Evolutionary conservation across 2,797 vertebrate genomes (phyloP).

Genomic region (Phrynocephalus guinanensis): DNA sequence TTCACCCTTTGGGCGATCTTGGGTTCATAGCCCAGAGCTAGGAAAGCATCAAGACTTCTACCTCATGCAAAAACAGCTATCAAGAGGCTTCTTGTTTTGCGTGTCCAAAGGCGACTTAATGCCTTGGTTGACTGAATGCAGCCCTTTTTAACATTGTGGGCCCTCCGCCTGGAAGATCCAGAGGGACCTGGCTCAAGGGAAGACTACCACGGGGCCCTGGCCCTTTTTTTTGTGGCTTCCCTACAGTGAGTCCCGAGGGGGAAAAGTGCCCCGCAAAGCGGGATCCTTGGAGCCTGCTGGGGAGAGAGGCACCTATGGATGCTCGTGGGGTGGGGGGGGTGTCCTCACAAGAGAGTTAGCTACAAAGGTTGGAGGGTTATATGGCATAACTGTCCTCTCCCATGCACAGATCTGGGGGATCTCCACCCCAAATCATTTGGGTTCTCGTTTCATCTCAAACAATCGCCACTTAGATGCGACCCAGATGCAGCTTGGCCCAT

Average conservation of each 20-base stretch:
- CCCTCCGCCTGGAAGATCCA: not conserved
- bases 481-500: too few relatives aligned
- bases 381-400: not conserved
- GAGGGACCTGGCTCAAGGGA: too few relatives aligned
- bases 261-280: not conserved
- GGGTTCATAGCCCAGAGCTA: not conserved
- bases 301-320: not conserved
- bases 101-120: not conserved
- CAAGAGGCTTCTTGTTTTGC: not conserved
- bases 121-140: not conserved
- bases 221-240: not conserved
- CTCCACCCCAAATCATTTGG: not conserved
- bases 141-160: not conserved
- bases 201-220: not conserved
- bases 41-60: not conserved
- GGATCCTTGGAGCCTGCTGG: not conserved
- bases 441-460: too few relatives aligned
- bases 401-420: too few relatives aligned
- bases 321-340: not conserved
- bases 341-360: not conserved
- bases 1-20: not conserved
- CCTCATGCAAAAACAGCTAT: not conserved
- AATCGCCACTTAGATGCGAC: too few relatives aligned
- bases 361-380: not conserved
- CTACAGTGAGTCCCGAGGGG: not conserved